These are phyloP conservation scores for Gryllus bimaculatus DNA, from an alignment of 1,140 invertebrate genomes.

Conservation along the genomic window DNA sequence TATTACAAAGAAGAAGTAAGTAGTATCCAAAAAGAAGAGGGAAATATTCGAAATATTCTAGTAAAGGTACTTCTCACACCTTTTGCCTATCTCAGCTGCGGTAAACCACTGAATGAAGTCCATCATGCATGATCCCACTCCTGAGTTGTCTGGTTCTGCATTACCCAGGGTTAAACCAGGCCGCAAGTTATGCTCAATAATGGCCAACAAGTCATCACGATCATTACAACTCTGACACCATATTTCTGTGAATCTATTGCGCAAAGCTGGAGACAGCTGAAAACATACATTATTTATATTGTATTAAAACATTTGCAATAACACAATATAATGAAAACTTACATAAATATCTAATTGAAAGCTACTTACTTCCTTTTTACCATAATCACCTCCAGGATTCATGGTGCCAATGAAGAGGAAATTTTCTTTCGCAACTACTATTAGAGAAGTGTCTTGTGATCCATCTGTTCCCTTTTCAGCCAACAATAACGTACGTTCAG, in stretches of 20 bases:
- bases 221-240: slow-evolving; percentile 79
- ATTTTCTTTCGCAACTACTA: slow-evolving; percentile 59
- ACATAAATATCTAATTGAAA: too few relatives aligned
- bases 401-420: slow-evolving; percentile 97
- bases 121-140: slow-evolving; percentile 58
- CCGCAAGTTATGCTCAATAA: slow-evolving; percentile 71
- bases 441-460: slow-evolving; percentile 35
- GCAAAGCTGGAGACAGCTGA: slow-evolving; percentile 84
- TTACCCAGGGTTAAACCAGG: slow-evolving; percentile 40
- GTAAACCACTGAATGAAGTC: slow-evolving; percentile 73
- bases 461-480: slow-evolving; percentile 68
- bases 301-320: too few relatives aligned
- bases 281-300: slow-evolving; percentile 19
- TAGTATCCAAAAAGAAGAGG: background rate
- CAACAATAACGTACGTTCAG: slow-evolving; percentile 80
- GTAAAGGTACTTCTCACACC: slow-evolving; percentile 29
- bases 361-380: slow-evolving; percentile 82
- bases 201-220: slow-evolving; percentile 59
- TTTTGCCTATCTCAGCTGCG: slow-evolving; percentile 55
- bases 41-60: background rate
- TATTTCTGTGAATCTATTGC: slow-evolving; percentile 98
- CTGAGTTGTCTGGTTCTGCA: slow-evolving; percentile 43
- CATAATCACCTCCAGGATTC: slow-evolving; percentile 99
- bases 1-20: background rate
- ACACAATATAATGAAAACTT: too few relatives aligned